These are phyloP conservation scores for Periophthalmodon schlosseri DNA, from an alignment of 2,113 vertebrate genomes.

Conservation along the genomic window DNA sequence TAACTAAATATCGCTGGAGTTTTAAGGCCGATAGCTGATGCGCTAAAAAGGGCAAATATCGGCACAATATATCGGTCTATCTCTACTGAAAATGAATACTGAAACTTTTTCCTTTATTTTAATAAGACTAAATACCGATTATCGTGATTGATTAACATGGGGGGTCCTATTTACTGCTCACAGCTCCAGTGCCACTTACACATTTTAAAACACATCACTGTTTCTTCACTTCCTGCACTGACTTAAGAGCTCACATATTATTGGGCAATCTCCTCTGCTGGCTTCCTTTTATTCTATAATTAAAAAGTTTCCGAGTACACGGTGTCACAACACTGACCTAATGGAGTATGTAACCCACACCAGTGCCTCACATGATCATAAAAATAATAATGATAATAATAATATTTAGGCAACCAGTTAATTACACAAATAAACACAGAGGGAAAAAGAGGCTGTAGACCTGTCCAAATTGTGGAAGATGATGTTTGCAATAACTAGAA, in stretches of 20 bases:
- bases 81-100: too few species aligned
- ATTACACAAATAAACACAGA: neutral
- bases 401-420: neutral
- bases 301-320: conserved; percentile 7
- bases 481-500: conserved; percentile 7
- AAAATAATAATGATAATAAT: neutral
- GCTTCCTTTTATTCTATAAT: conserved; percentile 13
- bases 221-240: too few species aligned
- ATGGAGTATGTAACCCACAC: neutral
- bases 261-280: neutral
- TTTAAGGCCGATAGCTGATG: too few species aligned
- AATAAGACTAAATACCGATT: too few species aligned
- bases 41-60: too few species aligned
- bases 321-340: conserved; percentile 18
- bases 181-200: too few species aligned
- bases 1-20: too few species aligned
- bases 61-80: too few species aligned
- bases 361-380: neutral
- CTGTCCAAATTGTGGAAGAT: neutral
- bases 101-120: too few species aligned
- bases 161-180: too few species aligned
- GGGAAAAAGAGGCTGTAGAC: neutral
- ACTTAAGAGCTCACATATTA: neutral
- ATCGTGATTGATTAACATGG: too few species aligned
- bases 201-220: too few species aligned